Evolutionary conservation across 2,888 invertebrate species (phyloP).

Genomic region (Stegana nigrithorax): DNA sequence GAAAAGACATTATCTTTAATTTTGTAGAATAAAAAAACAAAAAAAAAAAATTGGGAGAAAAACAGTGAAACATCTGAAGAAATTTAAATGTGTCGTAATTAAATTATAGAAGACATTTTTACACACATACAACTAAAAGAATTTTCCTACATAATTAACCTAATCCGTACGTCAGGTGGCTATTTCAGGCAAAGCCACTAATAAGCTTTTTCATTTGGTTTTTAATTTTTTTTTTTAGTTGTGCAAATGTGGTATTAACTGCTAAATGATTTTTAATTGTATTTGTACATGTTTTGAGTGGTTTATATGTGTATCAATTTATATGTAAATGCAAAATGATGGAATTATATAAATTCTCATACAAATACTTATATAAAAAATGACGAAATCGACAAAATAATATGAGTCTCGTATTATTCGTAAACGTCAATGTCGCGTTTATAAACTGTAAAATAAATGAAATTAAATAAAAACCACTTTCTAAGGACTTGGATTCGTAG

Average conservation of each 20-base stretch:
- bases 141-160: background rate
- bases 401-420: constrained; percentile 16
- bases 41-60: background rate
- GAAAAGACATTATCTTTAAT: constrained; percentile 20
- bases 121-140: background rate
- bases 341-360: background rate
- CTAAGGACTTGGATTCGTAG: background rate
- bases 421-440: constrained; percentile 20
- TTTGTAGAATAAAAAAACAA: constrained; percentile 18
- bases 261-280: constrained; percentile 10
- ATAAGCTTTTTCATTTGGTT: background rate
- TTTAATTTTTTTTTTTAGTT: constrained; percentile 2
- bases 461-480: constrained; percentile 20
- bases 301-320: constrained; percentile 18
- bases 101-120: constrained; percentile 15
- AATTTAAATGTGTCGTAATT: no score
- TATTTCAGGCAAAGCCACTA: background rate
- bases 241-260: constrained; percentile 11
- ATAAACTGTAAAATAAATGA: constrained; percentile 27
- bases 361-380: background rate
- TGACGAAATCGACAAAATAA: constrained; percentile 3
- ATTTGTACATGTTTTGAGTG: constrained; percentile 19
- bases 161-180: no score
- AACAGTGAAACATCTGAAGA: background rate
- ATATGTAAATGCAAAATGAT: constrained; percentile 13